Conservation (phyloP, 2,888 invertebrate genomes). For the Camponotus fellah region DNA sequence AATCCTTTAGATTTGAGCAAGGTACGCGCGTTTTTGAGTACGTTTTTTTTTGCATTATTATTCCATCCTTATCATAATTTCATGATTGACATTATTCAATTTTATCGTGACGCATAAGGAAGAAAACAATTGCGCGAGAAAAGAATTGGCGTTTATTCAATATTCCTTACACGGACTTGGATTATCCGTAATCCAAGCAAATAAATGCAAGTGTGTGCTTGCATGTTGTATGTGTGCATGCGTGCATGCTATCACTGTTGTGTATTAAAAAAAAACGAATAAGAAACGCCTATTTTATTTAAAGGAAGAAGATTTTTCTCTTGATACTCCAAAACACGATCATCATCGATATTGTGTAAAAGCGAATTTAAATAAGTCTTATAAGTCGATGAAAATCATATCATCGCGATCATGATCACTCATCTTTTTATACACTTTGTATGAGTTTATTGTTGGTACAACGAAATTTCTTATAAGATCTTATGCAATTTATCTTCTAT, state of each 20-base stretch:
- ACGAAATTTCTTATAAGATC: constrained; percentile 26
- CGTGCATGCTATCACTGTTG: constrained; percentile 73
- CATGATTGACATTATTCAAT: constrained; percentile 65
- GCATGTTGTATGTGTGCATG: constrained; percentile 78
- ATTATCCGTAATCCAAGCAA: constrained; percentile 60
- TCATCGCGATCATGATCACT: constrained; percentile 68
- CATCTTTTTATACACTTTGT: constrained; percentile 66
- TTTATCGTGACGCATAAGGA: constrained; percentile 53
- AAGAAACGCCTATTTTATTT: constrained; percentile 46
- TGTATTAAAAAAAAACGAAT: constrained; percentile 57
- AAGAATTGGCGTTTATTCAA: constrained; percentile 52
- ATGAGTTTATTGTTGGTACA: constrained; percentile 57
- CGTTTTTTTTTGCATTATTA: constrained; percentile 77
- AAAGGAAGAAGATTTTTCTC: constrained; percentile 30
- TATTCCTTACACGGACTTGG: constrained; percentile 44
- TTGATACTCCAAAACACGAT: constrained; percentile 11
- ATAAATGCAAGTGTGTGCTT: constrained; percentile 71
- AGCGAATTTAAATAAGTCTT: constrained; percentile 11
- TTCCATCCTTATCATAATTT: constrained; percentile 75
- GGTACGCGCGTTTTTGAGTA: constrained; percentile 87
- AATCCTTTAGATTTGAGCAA: constrained; percentile 98
- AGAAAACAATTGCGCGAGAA: constrained; percentile 36
- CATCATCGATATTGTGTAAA: constrained; percentile 2
- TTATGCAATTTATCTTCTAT: constrained; percentile 53
- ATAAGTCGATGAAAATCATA: constrained; percentile 43